A percentile compares a stretch with the other conserved stretches of the same genome.
These are phyloP conservation scores for Phortica okadai DNA, from an alignment of 2,888 invertebrate species.

Conservation along the genomic window DNA sequence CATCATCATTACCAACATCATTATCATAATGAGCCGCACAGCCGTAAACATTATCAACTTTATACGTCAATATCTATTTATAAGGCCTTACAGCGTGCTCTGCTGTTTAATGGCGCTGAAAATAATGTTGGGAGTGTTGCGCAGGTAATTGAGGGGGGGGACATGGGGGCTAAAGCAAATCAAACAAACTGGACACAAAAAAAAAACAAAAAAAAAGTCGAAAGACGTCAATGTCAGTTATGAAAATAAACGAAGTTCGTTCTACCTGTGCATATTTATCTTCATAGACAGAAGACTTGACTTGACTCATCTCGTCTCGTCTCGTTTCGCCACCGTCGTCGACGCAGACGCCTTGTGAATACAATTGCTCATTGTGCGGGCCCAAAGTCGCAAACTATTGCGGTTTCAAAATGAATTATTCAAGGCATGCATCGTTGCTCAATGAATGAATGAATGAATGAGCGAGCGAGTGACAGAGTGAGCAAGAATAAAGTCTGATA, in stretches of 20 bases:
- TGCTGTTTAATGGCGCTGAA: background rate
- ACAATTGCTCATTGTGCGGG: background rate
- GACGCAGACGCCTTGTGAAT: background rate
- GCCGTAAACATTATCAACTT: background rate
- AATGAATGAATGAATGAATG: background rate
- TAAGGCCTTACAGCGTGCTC: background rate
- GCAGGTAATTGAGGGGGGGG: no score
- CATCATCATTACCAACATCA: background rate
- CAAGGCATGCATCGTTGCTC: conserved; percentile 36
- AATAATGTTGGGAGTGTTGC: no score
- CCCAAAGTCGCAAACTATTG: background rate
- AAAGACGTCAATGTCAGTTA: conserved; percentile 9
- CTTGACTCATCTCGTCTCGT: background rate
- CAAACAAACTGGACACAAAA: no score
- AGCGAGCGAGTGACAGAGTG: background rate
- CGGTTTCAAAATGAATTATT: conserved; percentile 56
- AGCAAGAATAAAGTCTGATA: background rate
- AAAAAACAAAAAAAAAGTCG: background rate
- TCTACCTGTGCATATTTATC: background rate
- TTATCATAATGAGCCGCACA: background rate
- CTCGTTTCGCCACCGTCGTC: background rate
- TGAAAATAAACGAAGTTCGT: background rate
- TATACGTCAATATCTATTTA: background rate
- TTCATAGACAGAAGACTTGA: background rate
- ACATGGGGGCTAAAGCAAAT: no score